Percentiles rank a stretch among this genome's conserved stretches.
These are phyloP conservation scores for Thyatira batis DNA, from an alignment of 2,888 invertebrate genomes.

Conservation along the genomic window DNA sequence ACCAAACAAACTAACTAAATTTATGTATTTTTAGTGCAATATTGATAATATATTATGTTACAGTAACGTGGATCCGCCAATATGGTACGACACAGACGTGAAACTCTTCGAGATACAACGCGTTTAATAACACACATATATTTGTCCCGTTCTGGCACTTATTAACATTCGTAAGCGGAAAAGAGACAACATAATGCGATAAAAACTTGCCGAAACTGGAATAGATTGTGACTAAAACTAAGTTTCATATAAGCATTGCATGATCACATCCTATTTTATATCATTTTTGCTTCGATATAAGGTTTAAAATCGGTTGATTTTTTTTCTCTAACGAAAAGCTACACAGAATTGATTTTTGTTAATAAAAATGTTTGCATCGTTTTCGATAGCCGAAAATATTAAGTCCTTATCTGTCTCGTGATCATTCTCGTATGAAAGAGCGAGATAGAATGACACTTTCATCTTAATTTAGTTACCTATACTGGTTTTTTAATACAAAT, in stretches of 20 bases:
- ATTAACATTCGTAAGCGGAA: neutral
- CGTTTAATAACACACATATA: constrained; percentile 86
- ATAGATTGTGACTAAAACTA: neutral
- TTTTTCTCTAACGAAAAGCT: no score
- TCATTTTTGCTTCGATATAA: neutral
- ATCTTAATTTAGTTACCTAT: no score
- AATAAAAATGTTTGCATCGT: no score
- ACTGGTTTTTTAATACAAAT: no score
- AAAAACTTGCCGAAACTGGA: neutral
- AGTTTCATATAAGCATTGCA: neutral
- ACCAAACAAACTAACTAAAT: no score
- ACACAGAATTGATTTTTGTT: no score
- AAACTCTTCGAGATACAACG: constrained; percentile 99
- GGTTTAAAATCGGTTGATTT: neutral
- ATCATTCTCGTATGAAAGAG: no score
- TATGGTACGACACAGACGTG: constrained; percentile 99
- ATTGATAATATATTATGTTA: constrained; percentile 35
- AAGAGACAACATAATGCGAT: no score
- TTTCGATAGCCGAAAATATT: no score
- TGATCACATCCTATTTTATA: neutral
- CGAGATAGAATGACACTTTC: no score
- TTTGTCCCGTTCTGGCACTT: no score
- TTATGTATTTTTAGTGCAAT: constrained; percentile 1
- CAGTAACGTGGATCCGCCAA: constrained; percentile 98
- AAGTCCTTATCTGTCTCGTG: no score